Evolutionary conservation across 2,113 vertebrate species (phyloP), one percentile per base, ranked within the genome.

Genomic region (Xiphias gladius): DNA sequence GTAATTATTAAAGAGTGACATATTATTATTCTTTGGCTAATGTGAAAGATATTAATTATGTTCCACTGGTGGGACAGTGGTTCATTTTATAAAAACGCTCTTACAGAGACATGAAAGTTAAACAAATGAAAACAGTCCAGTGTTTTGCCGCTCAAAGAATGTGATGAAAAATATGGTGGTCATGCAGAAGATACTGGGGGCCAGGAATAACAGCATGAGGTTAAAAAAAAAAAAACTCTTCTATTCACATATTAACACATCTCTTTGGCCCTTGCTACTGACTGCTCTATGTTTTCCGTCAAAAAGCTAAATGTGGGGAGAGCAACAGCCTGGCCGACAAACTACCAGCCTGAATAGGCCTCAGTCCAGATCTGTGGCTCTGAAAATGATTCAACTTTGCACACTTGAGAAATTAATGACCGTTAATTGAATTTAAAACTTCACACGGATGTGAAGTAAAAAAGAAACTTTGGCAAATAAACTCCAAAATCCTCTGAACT

Each of bases 201-300:
- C 89, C 93, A 94, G 91, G 37, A 94, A 92, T 90, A 94, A 93
- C 84, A 92, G 59, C 66, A 43, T 74, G 78, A 86, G 76, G 86
- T 85, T 63, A 65, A 74, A 86, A 82, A 73, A 91, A 83, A 80
- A 91, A 82, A 80, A 48, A 1, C 39, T 63, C 32, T 89, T 65
- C 76, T 81, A 83, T 89, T 91, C 89, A 88, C 81, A 79, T 68
- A 84, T 81, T 84, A 86, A 87, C 62, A 92, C 84, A 82, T 79
- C 73, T 64, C 70, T 75, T 50, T 52, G 24, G 74, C 67, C 65
- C 69, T 63, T 54, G 63, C 69, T 68, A 80, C 84, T 79, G 75
- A 75, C 30, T 83, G 57, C 69, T 67, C 5, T 17, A 79, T 43
- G 41, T 80, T 86, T 83, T 52, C 70, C 17, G 61, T 4, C 28